Evolutionary conservation across 1,140 invertebrate species (phyloP), one percentile per base, ranked within the genome.

Genomic region (Drosophila guanche): DNA sequence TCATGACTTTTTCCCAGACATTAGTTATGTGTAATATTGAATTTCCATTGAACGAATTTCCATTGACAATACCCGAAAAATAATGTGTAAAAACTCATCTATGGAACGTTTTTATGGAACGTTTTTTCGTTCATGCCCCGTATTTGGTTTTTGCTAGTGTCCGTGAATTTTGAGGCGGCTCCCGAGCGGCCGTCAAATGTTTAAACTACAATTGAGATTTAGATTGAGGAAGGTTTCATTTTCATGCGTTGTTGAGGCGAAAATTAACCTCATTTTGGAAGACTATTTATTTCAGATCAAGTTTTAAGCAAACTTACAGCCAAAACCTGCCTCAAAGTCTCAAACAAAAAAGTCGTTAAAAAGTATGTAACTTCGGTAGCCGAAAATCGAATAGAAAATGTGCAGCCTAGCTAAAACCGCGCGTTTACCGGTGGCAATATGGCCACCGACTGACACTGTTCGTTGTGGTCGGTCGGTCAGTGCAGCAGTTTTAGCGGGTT

Each of bases 31-130:
- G 40, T 55, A 33, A 69, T 71, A 66, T 71, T 58, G 22, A 54
- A 51, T 79, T 79, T 79, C 53, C 58, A 5, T 63, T 5, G 29
- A 76, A 70, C 16, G 41, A 37, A 55, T 51, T n/a, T n/a, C n/a
- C n/a, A n/a, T n/a, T n/a, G n/a, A 42, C 42, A 54, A 12, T 40
- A 42, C 12, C 25, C 33, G 6, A 33, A 23, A 58, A 54, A 50
- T 48, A 1, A 42, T 65, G 74, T 69, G 70, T 70, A 59, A 71
- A 60, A 69, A 46, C 27, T 10, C 8, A 10, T 62, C 23, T 63
- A 46, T 65, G 12, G 45, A 52, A 23, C 33, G 33, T 37, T 37
- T 65, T 46, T 29, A 37, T 12, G 8, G 23, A 61, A 50, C 61
- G 23, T 43, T 59, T 41, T 43, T 45, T 37, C n/a, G n/a, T n/a